Evolutionary conservation across 2,797 vertebrate species (phyloP).

Genomic region (Sciurus vulgaris): DNA sequence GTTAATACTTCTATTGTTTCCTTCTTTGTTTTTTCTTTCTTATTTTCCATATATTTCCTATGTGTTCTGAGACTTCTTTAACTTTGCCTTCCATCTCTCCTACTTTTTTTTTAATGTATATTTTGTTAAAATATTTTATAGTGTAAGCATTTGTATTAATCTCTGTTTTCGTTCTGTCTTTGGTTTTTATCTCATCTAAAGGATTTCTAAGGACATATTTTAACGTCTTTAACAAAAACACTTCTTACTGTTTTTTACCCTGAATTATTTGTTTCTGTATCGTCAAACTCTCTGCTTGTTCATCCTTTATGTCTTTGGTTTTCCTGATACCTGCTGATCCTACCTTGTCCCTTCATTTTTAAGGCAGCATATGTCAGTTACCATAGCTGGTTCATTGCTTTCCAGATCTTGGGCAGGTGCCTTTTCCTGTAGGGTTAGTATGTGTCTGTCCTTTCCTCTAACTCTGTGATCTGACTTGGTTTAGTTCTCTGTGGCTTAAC

Average conservation of each 20-base stretch:
- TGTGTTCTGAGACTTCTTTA: background rate
- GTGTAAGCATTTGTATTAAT: background rate
- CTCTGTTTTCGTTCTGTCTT: background rate
- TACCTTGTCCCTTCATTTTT: background rate
- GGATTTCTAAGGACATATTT: background rate
- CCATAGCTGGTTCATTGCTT: background rate
- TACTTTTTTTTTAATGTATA: background rate
- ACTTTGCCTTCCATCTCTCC: background rate
- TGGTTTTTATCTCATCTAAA: constrained; percentile 43
- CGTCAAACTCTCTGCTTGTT: background rate
- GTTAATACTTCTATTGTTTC: background rate
- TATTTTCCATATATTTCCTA: constrained; percentile 7
- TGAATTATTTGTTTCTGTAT: constrained; percentile 24
- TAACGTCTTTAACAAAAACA: background rate
- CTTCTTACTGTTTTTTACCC: background rate
- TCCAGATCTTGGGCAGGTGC: too few species aligned
- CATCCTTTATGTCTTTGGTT: background rate
- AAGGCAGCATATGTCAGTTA: background rate
- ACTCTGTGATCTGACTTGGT: background rate
- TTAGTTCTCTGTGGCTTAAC: background rate
- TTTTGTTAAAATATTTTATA: background rate
- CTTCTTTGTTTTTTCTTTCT: background rate
- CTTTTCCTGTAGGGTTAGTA: background rate
- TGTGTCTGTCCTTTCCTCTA: background rate
- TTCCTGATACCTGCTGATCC: background rate